Evolutionary conservation across 2,888 invertebrate species (phyloP), one percentile per base, ranked within the genome.

Genomic region (Endomychus coccineus): DNA sequence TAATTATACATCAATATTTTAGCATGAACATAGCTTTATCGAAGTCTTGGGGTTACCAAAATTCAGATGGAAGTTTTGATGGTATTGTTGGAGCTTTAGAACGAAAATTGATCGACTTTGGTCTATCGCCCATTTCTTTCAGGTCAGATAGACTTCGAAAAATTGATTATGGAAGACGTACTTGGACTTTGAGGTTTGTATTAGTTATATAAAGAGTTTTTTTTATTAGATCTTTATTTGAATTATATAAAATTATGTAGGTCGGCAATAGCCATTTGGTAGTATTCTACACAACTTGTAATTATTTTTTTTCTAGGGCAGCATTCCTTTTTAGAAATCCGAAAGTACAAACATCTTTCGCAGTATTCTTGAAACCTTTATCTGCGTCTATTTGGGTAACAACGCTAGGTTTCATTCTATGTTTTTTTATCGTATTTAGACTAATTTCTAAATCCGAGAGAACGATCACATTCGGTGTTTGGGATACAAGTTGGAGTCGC

Each of bases 21-120:
- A n/a, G n/a, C n/a, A n/a, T n/a, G n/a, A n/a, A n/a, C n/a, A 16
- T 29, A 25, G 10, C 10, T 25, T 11, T 7, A 6, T 28, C 39
- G 2, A 49, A 51, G 35, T 60, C 60, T 9, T 61, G 61, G 61
- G 62, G 62, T 4, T 62, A 56, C 33, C 41, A 49, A 22, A 39
- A 44, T 28, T 39, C 45, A 5, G 52, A 62, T 39, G 55, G 54
- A 9, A 52, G 44, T 9, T 55, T 61, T 16, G 62, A 62, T 44
- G 62, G 62, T 12, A 35, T 61, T 23, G 59, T 59, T 2, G 55
- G 58, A 5, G 56, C 46, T 16, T 39, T 61, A 13, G 50, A 54
- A 24, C 40, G 42, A 13, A 44, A 44, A 16, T 7, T 36, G 35
- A 38, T 55, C 3, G 61, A 62, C 38, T 57, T 61, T 38, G 57